phyloP scores from a whole-genome alignment of 2,888 invertebrate species.

The Alsophila aescularia region DNA sequence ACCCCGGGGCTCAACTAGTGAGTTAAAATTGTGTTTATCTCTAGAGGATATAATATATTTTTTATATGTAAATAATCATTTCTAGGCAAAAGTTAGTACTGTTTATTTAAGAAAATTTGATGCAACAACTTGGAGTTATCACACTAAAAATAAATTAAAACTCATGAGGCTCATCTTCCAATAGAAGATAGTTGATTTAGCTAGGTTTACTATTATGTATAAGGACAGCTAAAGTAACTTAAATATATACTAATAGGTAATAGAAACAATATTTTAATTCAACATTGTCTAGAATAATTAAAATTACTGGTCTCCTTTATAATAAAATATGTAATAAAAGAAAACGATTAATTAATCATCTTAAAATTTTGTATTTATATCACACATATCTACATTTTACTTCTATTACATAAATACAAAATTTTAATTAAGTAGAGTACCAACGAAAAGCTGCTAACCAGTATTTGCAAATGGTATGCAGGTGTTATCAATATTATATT shows the following conservation, averaged over 20 bases:
- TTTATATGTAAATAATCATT: slow-evolving; percentile 56
- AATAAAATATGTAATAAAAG: slow-evolving; percentile 78
- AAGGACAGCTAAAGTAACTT: slow-evolving; percentile 77
- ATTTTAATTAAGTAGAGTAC: slow-evolving; percentile 79
- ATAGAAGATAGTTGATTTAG: slow-evolving; percentile 69
- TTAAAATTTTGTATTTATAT: slow-evolving; percentile 86
- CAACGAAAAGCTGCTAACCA: slow-evolving; percentile 83
- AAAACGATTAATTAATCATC: slow-evolving; percentile 76
- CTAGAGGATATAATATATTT: slow-evolving; percentile 15
- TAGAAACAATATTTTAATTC: slow-evolving; percentile 76
- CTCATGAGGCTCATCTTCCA: slow-evolving; percentile 72
- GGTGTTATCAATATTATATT: slow-evolving; percentile 80
- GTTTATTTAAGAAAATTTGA: slow-evolving; percentile 80
- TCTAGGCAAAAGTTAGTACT: slow-evolving; percentile 80
- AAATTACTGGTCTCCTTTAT: slow-evolving; percentile 76
- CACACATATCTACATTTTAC: slow-evolving; percentile 84
- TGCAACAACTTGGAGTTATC: slow-evolving; percentile 81
- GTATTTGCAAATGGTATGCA: slow-evolving; percentile 81
- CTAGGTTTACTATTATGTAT: slow-evolving; percentile 64
- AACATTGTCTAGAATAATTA: slow-evolving; percentile 70
- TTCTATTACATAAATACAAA: slow-evolving; percentile 85
- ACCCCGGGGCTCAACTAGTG: too few relatives aligned
- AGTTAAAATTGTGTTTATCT: not conserved
- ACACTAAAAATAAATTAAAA: slow-evolving; percentile 82
- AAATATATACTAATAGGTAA: slow-evolving; percentile 71